Conservation (phyloP, 2,888 invertebrate genomes). For the Pheosia tremula region DNA sequence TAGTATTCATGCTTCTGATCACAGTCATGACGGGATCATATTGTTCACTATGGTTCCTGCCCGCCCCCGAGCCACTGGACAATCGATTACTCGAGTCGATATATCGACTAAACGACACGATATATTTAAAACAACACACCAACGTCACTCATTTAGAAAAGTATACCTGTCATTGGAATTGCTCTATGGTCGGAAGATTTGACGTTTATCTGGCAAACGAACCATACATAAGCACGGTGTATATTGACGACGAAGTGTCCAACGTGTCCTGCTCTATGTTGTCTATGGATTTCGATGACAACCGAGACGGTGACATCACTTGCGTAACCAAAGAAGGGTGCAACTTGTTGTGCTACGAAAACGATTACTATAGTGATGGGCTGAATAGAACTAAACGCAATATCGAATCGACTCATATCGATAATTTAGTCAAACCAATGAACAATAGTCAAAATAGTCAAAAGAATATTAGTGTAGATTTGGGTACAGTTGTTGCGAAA, state of each 20-base stretch:
- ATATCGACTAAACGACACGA: constrained; percentile 68
- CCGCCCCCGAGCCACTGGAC: constrained; percentile 48
- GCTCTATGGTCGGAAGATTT: constrained; percentile 50
- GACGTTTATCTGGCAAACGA: constrained; percentile 64
- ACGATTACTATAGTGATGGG: constrained; percentile 23
- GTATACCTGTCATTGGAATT: constrained; percentile 72
- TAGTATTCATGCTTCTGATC: constrained; percentile 88
- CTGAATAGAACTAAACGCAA: constrained; percentile 31
- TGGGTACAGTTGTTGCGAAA: constrained; percentile 16
- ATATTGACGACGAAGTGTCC: constrained; percentile 50
- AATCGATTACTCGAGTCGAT: constrained; percentile 53
- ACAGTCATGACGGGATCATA: constrained; percentile 87
- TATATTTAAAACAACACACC: constrained; percentile 52
- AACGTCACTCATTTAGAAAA: constrained; percentile 53
- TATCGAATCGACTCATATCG: constrained; percentile 18
- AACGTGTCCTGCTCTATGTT: constrained; percentile 64
- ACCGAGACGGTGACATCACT: constrained; percentile 51
- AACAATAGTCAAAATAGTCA: constrained; percentile 36
- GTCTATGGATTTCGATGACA: constrained; percentile 60
- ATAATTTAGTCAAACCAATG: constrained; percentile 17
- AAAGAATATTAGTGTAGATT: constrained; percentile 8
- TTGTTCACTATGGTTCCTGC: constrained; percentile 88
- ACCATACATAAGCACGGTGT: constrained; percentile 61
- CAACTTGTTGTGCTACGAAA: constrained; percentile 67
- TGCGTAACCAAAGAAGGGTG: constrained; percentile 62